Base-by-base conservation (phyloP, 2,888 invertebrate species). In the Operophtera brumata region DNA sequence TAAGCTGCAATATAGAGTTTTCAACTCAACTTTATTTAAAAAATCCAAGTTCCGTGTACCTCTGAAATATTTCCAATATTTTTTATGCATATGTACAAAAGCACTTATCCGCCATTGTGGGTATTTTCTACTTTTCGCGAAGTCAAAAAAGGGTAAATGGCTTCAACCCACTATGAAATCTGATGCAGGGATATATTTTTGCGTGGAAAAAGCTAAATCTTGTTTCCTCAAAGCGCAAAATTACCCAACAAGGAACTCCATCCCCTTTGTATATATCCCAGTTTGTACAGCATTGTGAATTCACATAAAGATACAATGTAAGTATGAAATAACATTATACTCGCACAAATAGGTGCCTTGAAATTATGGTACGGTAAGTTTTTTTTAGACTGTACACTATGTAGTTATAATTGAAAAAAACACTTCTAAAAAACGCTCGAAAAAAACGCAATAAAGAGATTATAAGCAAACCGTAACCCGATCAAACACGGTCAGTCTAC, bases 131-230 rank as follows among this genome's bases (percentile, higher is more conserved):
- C 57, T 64, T 59, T 62, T 58, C 50, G 50, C 59, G 46, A 60
- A 57, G 57, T 60, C 50, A 59, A 59, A 61, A 62, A 66, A 57
- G 62, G 65, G 61, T 62, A 63, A 65, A 64, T 59, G 47, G 59
- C 62, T 58, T 61, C 51, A 61, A 58, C 60, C 57, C 50, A 56
- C 54, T 61, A 62, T 59, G 58, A 66, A 62, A 62, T 63, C 63
- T 61, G 63, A 64, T 56, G 58, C 52, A 47, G 62, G 58, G 56
- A 60, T 59, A 64, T 53, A 48, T 59, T 63, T 58, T 64, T 65
- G 41, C 52, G 48, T 57, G 54, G 51, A 44, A 57, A 62, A 59
- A 61, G 58, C 62, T 61, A 59, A 62, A 57, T 57, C 58, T 51
- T 62, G 57, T 65, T 62, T 57, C 54, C 37, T 54, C 50, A 58